Evolutionary conservation across 2,113 vertebrate species (phyloP), one percentile per base, ranked within the genome.

Genomic region (Tauraco erythrolophus): DNA sequence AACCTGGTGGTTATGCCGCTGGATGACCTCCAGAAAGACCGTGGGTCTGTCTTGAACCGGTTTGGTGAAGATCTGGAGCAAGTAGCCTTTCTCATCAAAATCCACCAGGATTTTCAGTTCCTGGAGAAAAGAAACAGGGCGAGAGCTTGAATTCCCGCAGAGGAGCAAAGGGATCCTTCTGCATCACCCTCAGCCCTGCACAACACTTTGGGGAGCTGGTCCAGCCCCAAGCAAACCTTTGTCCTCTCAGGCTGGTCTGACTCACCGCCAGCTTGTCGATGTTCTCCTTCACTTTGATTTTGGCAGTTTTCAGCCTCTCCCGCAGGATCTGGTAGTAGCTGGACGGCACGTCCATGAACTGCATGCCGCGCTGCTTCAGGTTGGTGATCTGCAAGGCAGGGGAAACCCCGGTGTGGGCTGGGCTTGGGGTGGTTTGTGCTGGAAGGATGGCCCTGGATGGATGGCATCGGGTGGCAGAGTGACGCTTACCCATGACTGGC

Each of bases 31-130:
- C 95, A 99, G 97, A 79, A 99, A 99, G 61, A 99, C 98, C 0
- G 99, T 99, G 83, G 99, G 99, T n/a, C 99, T 98, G 97, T 99
- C 99, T 96, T 99, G 99, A 54, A 99, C 96, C 3, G 99, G 99
- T 84, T 99, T 99, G 84, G 99, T 99, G 98, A 99, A 99, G 98
- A 99, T 99, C 97, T 99, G 99, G 56, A 99, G 99, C 85, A 99
- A 98, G 93, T 99, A 99, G 25, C 99, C 99, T 18, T 99, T 98
- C 92, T 99, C 99, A 28, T 99, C 99, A 23, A 98, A 99, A 97
- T 99, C 99, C 95, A 99, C 98, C 96, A 99, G 97, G 95, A 99
- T 99, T 89, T 98, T 99, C 95, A 99, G 98, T 86, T 99, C 99
- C 99, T 99, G 88, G 62, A 27, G 82, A 53, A 69, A 37, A 61